These are phyloP conservation scores for Manis pentadactyla DNA, from an alignment of 2,797 vertebrate genomes.

Conservation along the genomic window DNA sequence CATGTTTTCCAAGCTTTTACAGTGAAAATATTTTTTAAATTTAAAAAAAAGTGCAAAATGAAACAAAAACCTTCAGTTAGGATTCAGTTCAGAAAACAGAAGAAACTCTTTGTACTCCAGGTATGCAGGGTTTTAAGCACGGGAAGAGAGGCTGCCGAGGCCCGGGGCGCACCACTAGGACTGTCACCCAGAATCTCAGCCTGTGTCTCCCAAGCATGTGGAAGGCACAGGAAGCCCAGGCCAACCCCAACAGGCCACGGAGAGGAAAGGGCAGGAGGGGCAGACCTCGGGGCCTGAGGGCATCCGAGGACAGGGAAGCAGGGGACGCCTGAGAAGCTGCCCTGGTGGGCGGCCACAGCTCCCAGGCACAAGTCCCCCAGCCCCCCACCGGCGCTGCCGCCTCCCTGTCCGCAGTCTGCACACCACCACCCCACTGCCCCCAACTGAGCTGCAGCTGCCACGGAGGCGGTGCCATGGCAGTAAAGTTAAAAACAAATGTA, in stretches of 20 bases:
- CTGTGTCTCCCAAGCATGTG: not conserved
- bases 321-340: not conserved
- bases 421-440: too few species aligned
- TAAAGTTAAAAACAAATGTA: not conserved
- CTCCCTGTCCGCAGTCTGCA: not conserved
- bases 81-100: not conserved
- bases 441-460: not conserved
- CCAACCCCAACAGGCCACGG: not conserved
- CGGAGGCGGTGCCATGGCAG: too few species aligned
- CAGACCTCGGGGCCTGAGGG: not conserved
- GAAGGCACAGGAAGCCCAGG: not conserved
- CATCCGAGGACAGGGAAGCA: not conserved
- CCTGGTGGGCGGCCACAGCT: too few species aligned
- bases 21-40: not conserved
- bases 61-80: not conserved
- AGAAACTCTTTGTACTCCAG: not conserved
- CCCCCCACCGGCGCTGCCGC: rapidly evolving
- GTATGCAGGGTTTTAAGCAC: not conserved
- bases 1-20: not conserved
- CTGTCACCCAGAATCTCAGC: not conserved
- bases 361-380: too few species aligned
- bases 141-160: not conserved
- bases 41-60: not conserved
- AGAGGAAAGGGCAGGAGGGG: not conserved
- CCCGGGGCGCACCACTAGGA: not conserved